phyloP scores from a whole-genome alignment of 2,888 invertebrate species.

The Dastarcus helophoroides region DNA sequence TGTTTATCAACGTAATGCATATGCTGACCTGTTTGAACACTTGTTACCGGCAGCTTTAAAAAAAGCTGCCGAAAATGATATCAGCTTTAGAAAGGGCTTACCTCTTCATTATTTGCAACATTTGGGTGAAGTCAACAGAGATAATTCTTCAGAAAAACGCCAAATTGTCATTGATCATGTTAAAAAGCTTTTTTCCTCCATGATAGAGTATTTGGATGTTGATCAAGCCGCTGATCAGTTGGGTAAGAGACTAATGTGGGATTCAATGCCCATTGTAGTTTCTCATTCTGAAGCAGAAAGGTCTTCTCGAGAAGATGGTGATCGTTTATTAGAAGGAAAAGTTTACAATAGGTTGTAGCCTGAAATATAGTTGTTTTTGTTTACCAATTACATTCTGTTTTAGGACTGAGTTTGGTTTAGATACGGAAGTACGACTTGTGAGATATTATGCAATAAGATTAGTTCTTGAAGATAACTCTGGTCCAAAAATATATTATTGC shows the following conservation, averaged over 20 bases:
- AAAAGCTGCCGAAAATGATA: slow-evolving; percentile 55
- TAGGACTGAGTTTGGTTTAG: slow-evolving; percentile 50
- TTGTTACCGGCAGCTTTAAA: slow-evolving; percentile 65
- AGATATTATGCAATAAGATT: slow-evolving; percentile 46
- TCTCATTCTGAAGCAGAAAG: slow-evolving; percentile 52
- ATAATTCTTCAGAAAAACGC: slow-evolving; percentile 25
- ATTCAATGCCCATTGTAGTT: slow-evolving; percentile 76
- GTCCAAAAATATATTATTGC: slow-evolving; percentile 66
- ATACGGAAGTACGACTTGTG: slow-evolving; percentile 48
- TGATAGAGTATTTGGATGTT: slow-evolving; percentile 50
- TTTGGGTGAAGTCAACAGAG: slow-evolving; percentile 55
- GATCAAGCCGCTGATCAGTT: slow-evolving; percentile 81
- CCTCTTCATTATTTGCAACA: slow-evolving; percentile 67
- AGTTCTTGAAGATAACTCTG: slow-evolving; percentile 50
- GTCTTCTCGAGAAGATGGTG: slow-evolving; percentile 63
- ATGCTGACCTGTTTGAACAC: slow-evolving; percentile 79
- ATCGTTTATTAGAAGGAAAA: slow-evolving; percentile 51
- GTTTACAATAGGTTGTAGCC: slow-evolving; percentile 41
- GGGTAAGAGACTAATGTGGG: slow-evolving; percentile 72
- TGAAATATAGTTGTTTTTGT: neutral
- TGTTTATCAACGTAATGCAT: slow-evolving; percentile 81
- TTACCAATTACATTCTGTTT: slow-evolving; percentile 8
- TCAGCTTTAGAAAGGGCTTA: slow-evolving; percentile 60
- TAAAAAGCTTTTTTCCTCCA: slow-evolving; percentile 44
- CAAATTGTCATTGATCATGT: slow-evolving; percentile 43